Percentiles rank a stretch among this genome's conserved stretches.
phyloP scores from a whole-genome alignment of 2,888 invertebrate genomes.

The Proisotoma minuta region DNA sequence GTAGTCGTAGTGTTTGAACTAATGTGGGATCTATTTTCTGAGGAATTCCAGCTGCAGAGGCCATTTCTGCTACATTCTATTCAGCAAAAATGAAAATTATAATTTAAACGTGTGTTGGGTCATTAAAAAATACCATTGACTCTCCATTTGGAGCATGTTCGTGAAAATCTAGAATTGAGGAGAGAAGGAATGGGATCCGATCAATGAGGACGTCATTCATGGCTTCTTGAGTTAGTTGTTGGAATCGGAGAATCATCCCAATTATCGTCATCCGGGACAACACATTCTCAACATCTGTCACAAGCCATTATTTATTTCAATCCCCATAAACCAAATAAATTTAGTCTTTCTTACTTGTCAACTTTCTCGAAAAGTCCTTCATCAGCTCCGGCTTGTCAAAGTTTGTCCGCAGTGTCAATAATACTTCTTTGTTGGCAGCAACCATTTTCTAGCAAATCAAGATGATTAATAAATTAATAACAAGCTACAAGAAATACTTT shows the following conservation, averaged over 20 bases:
- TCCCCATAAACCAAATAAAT: not conserved
- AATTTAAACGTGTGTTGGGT: not conserved
- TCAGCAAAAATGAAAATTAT: slow-evolving; percentile 48
- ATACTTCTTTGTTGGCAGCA: slow-evolving; percentile 83
- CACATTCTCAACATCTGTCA: slow-evolving; percentile 80
- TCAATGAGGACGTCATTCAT: slow-evolving; percentile 87
- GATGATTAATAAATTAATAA: not conserved
- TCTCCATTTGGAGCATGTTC: slow-evolving; percentile 87
- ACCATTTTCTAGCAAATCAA: slow-evolving; percentile 63
- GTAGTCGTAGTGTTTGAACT: slow-evolving; percentile 80
- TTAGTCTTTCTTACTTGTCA: slow-evolving; percentile 59
- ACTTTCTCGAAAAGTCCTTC: slow-evolving; percentile 87
- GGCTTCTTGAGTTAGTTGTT: slow-evolving; percentile 88
- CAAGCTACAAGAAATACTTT: not conserved
- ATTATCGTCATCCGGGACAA: slow-evolving; percentile 95
- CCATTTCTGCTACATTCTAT: slow-evolving; percentile 93
- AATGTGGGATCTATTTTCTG: slow-evolving; percentile 95
- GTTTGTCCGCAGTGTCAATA: slow-evolving; percentile 84
- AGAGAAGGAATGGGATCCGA: slow-evolving; percentile 90
- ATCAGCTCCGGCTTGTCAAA: slow-evolving; percentile 98
- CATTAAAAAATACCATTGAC: slow-evolving; percentile 56
- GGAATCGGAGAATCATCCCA: slow-evolving; percentile 93
- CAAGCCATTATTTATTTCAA: not conserved
- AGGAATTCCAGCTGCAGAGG: slow-evolving; percentile 87
- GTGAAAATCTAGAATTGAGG: slow-evolving; percentile 89